These are phyloP conservation scores for Epistrophella euchroma DNA, from an alignment of 2,888 invertebrate genomes.

Conservation along the genomic window DNA sequence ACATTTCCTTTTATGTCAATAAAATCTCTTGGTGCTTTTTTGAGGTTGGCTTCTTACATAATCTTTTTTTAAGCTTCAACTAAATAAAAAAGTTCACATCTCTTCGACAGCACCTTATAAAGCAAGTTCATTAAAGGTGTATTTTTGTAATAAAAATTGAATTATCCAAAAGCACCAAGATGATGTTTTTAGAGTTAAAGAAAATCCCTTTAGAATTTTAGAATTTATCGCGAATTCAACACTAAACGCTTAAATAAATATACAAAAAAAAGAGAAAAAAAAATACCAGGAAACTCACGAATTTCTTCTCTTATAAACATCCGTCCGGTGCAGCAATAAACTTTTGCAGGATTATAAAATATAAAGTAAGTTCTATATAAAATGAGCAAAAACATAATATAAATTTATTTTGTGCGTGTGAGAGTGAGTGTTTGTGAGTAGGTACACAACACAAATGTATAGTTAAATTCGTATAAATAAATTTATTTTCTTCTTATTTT, in stretches of 20 bases:
- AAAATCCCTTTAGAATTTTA: slow-evolving; percentile 8
- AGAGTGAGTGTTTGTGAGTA: background rate
- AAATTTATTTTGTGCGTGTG: slow-evolving; percentile 30
- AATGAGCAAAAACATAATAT: slow-evolving; percentile 27
- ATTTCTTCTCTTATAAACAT: slow-evolving; percentile 18
- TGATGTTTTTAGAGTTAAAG: background rate
- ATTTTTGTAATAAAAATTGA: slow-evolving; percentile 24
- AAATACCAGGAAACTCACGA: slow-evolving; percentile 32
- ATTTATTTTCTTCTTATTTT: slow-evolving; percentile 58
- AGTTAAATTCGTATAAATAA: slow-evolving; percentile 52
- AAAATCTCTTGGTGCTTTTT: slow-evolving; percentile 4
- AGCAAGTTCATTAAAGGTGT: slow-evolving; percentile 30
- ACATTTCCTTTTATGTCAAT: background rate
- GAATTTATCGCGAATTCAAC: background rate
- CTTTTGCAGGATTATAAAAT: slow-evolving; percentile 55
- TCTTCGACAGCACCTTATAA: background rate
- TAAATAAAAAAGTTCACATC: slow-evolving; percentile 18
- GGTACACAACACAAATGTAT: slow-evolving; percentile 7
- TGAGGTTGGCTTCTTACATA: background rate
- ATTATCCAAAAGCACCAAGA: slow-evolving; percentile 11
- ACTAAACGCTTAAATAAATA: slow-evolving; percentile 37
- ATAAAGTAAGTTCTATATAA: slow-evolving; percentile 31
- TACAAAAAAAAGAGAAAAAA: slow-evolving; percentile 17
- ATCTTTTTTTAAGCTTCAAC: background rate
- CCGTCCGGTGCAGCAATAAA: slow-evolving; percentile 54